These are phyloP conservation scores for Danio aesculapii DNA, from an alignment of 2,797 vertebrate genomes.

Conservation along the genomic window DNA sequence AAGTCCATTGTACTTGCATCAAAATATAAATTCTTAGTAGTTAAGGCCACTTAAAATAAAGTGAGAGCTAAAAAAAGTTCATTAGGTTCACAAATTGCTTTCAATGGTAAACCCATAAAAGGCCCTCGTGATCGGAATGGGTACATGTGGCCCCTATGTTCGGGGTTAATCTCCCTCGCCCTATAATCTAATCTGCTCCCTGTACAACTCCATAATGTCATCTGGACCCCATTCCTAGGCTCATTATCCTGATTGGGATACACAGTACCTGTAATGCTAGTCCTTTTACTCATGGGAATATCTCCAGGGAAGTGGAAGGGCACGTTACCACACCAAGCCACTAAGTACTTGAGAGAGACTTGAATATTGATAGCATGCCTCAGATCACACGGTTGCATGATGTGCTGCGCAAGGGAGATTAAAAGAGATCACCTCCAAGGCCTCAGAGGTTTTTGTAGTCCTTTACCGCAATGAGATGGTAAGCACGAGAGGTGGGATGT, in stretches of 20 bases:
- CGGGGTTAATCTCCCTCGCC: constrained; percentile 46
- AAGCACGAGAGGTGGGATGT: constrained; percentile 39
- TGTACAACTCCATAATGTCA: constrained; percentile 55
- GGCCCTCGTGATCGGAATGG: constrained; percentile 44
- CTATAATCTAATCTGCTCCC: constrained; percentile 53
- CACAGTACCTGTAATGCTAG: constrained; percentile 22
- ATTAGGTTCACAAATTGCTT: constrained; percentile 44
- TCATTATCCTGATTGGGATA: constrained; percentile 40
- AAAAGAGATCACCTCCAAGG: constrained; percentile 25
- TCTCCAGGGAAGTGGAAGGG: constrained; percentile 20
- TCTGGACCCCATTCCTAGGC: constrained; percentile 40
- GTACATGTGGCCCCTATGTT: constrained; percentile 44
- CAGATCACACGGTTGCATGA: constrained; percentile 28
- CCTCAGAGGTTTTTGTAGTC: constrained; percentile 34
- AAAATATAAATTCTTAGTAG: too few relatives aligned
- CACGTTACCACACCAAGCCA: constrained; percentile 26
- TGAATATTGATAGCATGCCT: constrained; percentile 31
- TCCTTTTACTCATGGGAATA: constrained; percentile 24
- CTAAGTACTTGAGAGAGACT: constrained; percentile 29
- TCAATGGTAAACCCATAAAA: constrained; percentile 47
- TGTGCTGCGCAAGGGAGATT: constrained; percentile 41
- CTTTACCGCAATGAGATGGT: constrained; percentile 13
- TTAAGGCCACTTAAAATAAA: too few relatives aligned
- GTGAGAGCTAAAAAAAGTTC: constrained; percentile 35
- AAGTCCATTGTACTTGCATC: too few relatives aligned